Evolutionary conservation across 1,140 invertebrate genomes (phyloP).

Genomic region (Tribolium castaneum): DNA sequence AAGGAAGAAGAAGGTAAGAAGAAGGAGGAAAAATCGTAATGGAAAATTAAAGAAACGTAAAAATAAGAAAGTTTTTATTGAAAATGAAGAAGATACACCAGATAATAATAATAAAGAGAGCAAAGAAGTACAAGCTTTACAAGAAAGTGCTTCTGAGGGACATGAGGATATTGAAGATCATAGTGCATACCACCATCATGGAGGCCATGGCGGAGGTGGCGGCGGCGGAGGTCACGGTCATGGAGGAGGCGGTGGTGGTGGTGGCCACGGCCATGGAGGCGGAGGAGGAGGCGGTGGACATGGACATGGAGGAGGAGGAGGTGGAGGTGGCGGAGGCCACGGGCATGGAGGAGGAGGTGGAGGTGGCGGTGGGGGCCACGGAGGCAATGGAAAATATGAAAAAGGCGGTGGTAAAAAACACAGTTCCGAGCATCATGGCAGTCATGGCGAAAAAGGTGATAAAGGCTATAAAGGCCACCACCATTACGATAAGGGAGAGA

Average conservation of each 20-base stretch:
- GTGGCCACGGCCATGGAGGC: not conserved
- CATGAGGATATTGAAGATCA: slow-evolving; percentile 7
- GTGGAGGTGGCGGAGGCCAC: slow-evolving; percentile 1
- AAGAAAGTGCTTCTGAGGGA: slow-evolving; percentile 12
- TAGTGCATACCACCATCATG: slow-evolving; percentile 3
- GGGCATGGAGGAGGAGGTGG: not conserved
- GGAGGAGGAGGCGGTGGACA: slow-evolving; percentile 66
- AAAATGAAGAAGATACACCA: slow-evolving; percentile 24
- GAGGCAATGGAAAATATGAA: slow-evolving; percentile 56
- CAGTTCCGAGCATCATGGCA: slow-evolving; percentile 67
- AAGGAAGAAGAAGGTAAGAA: slow-evolving; percentile 25
- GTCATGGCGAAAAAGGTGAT: slow-evolving; percentile 68
- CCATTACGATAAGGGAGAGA: slow-evolving; percentile 71
- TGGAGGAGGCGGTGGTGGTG: slow-evolving; percentile 29
- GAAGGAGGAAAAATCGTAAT: slow-evolving; percentile 23
- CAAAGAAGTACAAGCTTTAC: not conserved
- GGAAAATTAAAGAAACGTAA: not conserved
- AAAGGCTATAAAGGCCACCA: slow-evolving; percentile 68
- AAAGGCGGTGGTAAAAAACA: slow-evolving; percentile 67
- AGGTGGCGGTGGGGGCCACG: slow-evolving; percentile 33
- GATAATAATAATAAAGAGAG: not conserved
- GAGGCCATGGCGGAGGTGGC: slow-evolving; percentile 2
- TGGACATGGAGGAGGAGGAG: slow-evolving; percentile 66
- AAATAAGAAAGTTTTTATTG: not conserved
- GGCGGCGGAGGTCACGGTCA: not conserved